phyloP scores from a whole-genome alignment of 2,888 invertebrate species.

The Drosophila limbata region DNA sequence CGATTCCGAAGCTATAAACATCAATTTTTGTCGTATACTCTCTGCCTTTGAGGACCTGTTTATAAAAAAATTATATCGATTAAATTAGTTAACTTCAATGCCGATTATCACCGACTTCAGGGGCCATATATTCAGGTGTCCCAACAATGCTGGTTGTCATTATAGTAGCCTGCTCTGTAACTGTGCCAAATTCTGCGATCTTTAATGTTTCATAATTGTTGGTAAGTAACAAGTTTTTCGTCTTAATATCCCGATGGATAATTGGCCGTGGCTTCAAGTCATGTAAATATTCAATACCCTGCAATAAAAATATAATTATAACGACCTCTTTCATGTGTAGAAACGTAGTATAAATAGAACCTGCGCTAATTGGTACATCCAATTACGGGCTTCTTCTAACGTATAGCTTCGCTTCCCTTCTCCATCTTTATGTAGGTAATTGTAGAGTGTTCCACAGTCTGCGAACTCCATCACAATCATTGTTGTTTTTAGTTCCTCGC shows the following conservation, averaged over 20 bases:
- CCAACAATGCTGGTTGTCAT: conserved; percentile 3
- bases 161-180: background rate
- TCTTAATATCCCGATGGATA: conserved; percentile 38
- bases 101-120: conserved; percentile 20
- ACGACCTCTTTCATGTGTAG: background rate
- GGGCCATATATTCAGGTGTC: conserved; percentile 25
- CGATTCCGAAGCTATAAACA: conserved; percentile 35
- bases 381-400: conserved; percentile 1
- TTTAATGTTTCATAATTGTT: conserved; percentile 1
- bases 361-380: conserved; percentile 31
- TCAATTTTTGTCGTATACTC: conserved; percentile 25
- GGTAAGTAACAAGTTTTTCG: conserved; percentile 22
- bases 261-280: conserved; percentile 1
- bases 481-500: background rate
- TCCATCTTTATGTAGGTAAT: conserved; percentile 5
- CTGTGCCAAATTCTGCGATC: conserved; percentile 29
- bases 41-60: background rate
- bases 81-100: background rate
- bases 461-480: conserved; percentile 27
- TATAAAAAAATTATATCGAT: background rate
- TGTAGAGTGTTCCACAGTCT: conserved; percentile 27
- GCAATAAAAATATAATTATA: background rate
- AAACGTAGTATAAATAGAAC: background rate
- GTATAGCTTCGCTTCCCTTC: background rate
- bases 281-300: conserved; percentile 32